Evolutionary conservation across 2,797 vertebrate genomes (phyloP), one percentile per base, ranked within the genome.

Genomic region (Hylomyscus alleni): DNA sequence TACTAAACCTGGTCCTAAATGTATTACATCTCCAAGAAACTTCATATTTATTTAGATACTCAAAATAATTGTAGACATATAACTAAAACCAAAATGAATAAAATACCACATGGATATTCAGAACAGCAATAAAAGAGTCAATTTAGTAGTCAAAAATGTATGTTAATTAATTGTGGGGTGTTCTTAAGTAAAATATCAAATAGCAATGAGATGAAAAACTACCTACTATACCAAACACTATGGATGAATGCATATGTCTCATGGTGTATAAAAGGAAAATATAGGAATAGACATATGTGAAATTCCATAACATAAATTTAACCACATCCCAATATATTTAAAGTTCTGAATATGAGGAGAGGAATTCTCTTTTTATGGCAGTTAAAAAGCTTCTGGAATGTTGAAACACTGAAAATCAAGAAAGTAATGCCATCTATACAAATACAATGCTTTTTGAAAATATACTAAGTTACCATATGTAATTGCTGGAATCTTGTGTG

Each of bases 161-260:
- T 40, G 77, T 56, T 83, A 65, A 58, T 58, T 62, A 69, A 89
- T 50, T 84, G 9, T 69, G 47, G 0, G 34, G 50, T 52, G 22
- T 80, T 90, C 34, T 34, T 65, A 72, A 84, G 54, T 75, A 67
- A 34, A 96, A 81, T 88, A 69, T 54, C n/a, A 90, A 91, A 89
- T 0, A 54, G 37, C 31, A 87, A 62, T 76, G 62, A 90, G 11
- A 78, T 86, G 24, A 89, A 82, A 81, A 95, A 17, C 15, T 85
- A 86, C 50, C 89, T 76, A 37, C 6, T 73, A 24, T 4, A 37
- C 29, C 47, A 95, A 90, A 86, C 22, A 69, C 19, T 20, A 69
- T 76, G 40, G 3, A 37, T 56, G 54, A 56, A 65, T 72, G 89
- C 22, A 80, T 80, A 91, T 89, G 19, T 14, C 19, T 17, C 78